Percentiles rank a stretch among this genome's conserved stretches.
phyloP scores from a whole-genome alignment of 92 coral and sea anemone species.

The Parazoanthus atlanticus region DNA sequence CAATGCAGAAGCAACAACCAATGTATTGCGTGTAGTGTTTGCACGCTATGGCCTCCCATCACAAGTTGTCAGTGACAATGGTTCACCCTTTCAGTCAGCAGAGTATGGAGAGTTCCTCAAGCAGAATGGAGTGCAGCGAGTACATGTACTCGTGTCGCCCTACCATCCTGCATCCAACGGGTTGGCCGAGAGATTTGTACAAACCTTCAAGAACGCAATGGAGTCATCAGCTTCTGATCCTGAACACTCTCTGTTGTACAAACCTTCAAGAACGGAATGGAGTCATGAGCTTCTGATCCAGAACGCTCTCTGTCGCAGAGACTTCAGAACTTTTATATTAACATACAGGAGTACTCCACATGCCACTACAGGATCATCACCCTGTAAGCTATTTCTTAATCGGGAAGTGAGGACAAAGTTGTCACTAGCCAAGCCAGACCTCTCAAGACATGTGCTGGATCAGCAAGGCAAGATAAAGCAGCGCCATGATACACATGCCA shows the following conservation, averaged over 20 bases:
- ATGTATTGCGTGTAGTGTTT: background rate
- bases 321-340: too few species aligned
- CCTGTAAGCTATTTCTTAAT: conserved; percentile 23
- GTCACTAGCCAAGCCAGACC: background rate
- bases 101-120: background rate
- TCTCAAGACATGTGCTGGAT: too few species aligned
- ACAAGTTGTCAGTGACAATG: background rate
- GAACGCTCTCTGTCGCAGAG: too few species aligned
- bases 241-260: too few species aligned
- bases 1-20: too few species aligned
- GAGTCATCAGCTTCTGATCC: too few species aligned
- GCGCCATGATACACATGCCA: too few species aligned
- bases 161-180: background rate
- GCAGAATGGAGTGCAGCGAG: conserved; percentile 1
- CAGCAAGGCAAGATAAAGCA: too few species aligned
- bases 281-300: too few species aligned
- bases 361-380: conserved; percentile 35
- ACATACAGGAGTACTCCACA: conserved; percentile 23
- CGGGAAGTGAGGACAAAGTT: conserved; percentile 36
- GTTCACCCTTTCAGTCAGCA: background rate
- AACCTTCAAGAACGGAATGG: too few species aligned
- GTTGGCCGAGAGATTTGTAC: background rate
- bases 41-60: background rate
- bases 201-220: background rate
- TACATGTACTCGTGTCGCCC: background rate